Evolutionary conservation across 2,797 vertebrate genomes (phyloP), one percentile per base, ranked within the genome.

Genomic region (Catamblyrhynchus diadema): DNA sequence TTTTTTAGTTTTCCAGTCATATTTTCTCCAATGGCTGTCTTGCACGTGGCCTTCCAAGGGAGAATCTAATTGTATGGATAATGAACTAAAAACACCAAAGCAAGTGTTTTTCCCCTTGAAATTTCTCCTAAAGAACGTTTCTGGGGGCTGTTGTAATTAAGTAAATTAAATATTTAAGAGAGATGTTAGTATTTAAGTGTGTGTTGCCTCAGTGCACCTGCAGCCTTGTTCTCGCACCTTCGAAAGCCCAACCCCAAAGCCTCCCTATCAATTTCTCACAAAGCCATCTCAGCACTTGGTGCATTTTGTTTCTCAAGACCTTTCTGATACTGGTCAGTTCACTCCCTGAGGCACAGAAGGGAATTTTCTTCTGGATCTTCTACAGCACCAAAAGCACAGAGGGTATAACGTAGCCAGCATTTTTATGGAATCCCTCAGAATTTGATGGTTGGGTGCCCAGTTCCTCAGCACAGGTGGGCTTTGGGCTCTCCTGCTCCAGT

Each of bases 101-200:
- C 47, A 24, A 60, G 33, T 83, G 57, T 10, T 95, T 78, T 78
- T 47, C 75, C 87, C 75, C 50, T 78, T 69, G 57, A 85, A 79
- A 61, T 83, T 75, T 80, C 74, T 95, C 82, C 30, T 62, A 35
- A 75, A 88, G 77, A 62, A 48, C 47, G 33, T 80, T 89, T 81
- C 6, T 7, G 23, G 71, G 60, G 75, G 24, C 2, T 13, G 7
- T 77, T 92, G 67, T 94, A 94, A 88, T 85, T 71, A 95, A 71
- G 39, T 90, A 89, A 91, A 71, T 81, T 10, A 80, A 87, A 60
- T 93, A 92, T 88, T 96, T 91, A 94, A 89, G 73, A 35, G 18
- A 87, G 71, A 48, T 89, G 50, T 91, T 74, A 33, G 11, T 94
- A 67, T 88, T 65, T 3, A 57, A 81, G 47, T 60, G 77, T 20